Evolutionary conservation across 2,113 vertebrate species (phyloP).

Genomic region (Hystrix brachyura): DNA sequence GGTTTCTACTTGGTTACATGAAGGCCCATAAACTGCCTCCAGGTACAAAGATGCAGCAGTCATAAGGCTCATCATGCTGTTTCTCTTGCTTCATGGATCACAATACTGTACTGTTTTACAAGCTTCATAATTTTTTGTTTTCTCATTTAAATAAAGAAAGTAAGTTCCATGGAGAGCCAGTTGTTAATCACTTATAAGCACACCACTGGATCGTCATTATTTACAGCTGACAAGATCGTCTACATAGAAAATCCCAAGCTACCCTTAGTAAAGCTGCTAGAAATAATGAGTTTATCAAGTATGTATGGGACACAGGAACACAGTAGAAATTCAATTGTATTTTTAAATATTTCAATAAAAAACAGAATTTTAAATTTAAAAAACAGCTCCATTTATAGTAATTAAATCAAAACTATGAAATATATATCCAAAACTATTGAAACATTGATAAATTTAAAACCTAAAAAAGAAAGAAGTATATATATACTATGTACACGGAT

Average conservation of each 20-base stretch:
- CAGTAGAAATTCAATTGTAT: not conserved
- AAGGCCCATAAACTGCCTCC: not conserved
- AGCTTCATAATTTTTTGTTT: not conserved
- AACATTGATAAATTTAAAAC: not conserved
- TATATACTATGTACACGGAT: not conserved
- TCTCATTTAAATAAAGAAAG: not conserved
- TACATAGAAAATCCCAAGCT: not conserved
- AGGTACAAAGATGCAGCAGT: too few relatives aligned
- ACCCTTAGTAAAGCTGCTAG: not conserved
- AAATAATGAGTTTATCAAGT: not conserved
- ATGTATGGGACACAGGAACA: too few relatives aligned
- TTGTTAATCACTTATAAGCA: not conserved
- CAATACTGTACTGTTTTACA: not conserved
- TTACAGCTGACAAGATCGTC: not conserved
- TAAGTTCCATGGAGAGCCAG: not conserved
- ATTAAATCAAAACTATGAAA: not conserved
- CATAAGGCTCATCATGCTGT: rapidly evolving
- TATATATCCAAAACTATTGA: not conserved
- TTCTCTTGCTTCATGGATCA: not conserved
- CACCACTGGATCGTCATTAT: not conserved
- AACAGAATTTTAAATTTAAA: not conserved
- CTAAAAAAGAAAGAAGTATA: not conserved
- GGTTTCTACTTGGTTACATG: not conserved
- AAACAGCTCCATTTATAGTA: not conserved
- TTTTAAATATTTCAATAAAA: not conserved